These are phyloP conservation scores for Leptodactylus fuscus DNA, from an alignment of 2,113 vertebrate species.

Conservation along the genomic window DNA sequence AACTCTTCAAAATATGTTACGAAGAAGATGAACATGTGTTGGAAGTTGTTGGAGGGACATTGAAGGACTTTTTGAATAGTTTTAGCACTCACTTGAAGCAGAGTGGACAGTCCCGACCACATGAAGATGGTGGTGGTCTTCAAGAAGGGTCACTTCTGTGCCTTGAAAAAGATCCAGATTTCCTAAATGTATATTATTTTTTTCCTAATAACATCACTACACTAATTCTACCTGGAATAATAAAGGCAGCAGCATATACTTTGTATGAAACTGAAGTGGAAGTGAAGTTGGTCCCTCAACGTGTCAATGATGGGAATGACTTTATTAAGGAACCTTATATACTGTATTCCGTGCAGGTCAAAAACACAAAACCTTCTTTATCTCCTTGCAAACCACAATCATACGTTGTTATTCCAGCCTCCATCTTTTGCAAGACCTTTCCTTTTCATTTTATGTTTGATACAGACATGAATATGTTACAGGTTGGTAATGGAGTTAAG, in stretches of 20 bases:
- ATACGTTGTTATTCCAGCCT: slow-evolving; percentile 87
- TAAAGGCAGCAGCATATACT: slow-evolving; percentile 88
- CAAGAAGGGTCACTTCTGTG: slow-evolving; percentile 92
- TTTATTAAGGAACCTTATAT: slow-evolving; percentile 89
- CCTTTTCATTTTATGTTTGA: slow-evolving; percentile 97
- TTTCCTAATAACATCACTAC: slow-evolving; percentile 86
- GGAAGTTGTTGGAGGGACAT: slow-evolving; percentile 90
- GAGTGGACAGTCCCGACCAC: slow-evolving; percentile 77
- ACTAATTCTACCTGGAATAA: slow-evolving; percentile 90
- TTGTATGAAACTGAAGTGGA: slow-evolving; percentile 89
- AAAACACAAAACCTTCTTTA: slow-evolving; percentile 82
- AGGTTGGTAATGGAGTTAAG: slow-evolving; percentile 90
- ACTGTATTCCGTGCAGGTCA: slow-evolving; percentile 86
- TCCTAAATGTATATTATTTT: slow-evolving; percentile 94
- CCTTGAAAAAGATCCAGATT: slow-evolving; percentile 90
- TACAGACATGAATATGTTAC: slow-evolving; percentile 89
- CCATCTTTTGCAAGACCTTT: slow-evolving; percentile 93
- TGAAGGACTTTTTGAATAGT: slow-evolving; percentile 97
- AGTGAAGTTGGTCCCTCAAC: slow-evolving; percentile 79
- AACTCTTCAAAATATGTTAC: slow-evolving; percentile 93
- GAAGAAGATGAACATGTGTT: slow-evolving; percentile 94
- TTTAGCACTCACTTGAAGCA: slow-evolving; percentile 95
- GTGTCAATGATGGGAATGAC: slow-evolving; percentile 80
- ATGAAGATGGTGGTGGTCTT: slow-evolving; percentile 73
- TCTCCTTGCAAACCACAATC: slow-evolving; percentile 88